Conservation (phyloP, 2,113 vertebrate species). For the Gnathonemus longibarbis region DNA sequence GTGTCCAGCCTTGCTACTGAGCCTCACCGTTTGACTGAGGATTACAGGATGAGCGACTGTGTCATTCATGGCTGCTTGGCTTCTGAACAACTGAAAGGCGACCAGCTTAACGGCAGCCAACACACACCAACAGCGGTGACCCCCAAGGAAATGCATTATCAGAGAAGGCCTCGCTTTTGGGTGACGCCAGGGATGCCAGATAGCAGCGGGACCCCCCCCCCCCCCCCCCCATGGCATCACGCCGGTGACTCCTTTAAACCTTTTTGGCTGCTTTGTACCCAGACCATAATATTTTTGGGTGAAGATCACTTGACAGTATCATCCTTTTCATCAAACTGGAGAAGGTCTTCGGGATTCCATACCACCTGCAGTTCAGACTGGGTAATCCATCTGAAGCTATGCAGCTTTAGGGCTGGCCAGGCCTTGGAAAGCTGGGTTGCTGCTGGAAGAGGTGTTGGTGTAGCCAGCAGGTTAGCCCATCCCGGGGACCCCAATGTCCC, state of each 20-base stretch:
- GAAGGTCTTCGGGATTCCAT: conserved; percentile 29
- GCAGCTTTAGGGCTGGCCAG: background rate
- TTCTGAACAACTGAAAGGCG: background rate
- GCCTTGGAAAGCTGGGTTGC: background rate
- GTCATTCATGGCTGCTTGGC: background rate
- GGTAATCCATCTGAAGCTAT: background rate
- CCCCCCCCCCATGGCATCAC: background rate
- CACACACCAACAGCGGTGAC: background rate
- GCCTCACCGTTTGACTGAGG: background rate
- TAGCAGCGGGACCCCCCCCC: background rate
- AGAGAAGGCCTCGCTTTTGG: background rate
- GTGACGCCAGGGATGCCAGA: background rate
- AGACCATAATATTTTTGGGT: background rate
- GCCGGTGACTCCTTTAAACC: background rate
- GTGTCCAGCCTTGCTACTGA: background rate
- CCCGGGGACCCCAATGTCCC: background rate
- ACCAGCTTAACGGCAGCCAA: background rate
- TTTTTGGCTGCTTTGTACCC: background rate
- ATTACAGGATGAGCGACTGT: background rate
- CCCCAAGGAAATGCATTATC: background rate
- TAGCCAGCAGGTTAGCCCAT: background rate
- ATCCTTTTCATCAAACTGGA: conserved; percentile 31
- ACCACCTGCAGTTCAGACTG: background rate
- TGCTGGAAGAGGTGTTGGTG: background rate
- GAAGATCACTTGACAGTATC: conserved; percentile 39